Conservation (phyloP, 1,140 invertebrate genomes). For the Cydia fagiglandana region DNA sequence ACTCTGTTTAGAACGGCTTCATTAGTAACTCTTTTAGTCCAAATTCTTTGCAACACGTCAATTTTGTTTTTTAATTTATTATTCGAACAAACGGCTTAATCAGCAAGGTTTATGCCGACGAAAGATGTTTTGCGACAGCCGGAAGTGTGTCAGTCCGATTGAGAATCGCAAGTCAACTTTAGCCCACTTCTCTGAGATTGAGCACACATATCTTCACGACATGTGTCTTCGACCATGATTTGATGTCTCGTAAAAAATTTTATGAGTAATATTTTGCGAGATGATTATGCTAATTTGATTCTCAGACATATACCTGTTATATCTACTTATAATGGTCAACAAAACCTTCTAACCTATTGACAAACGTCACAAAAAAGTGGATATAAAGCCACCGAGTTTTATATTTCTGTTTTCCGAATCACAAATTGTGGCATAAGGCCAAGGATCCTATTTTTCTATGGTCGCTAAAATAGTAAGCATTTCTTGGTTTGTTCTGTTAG, state of each 20-base stretch:
- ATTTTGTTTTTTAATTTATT: background rate
- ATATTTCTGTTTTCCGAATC: too few species aligned
- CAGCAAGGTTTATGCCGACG: background rate
- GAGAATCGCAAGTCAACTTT: background rate
- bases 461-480: background rate
- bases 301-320: background rate
- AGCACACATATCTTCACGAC: conserved; percentile 7
- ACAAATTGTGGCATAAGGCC: too few species aligned
- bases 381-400: background rate
- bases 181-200: background rate
- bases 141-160: background rate
- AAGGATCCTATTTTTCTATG: too few species aligned
- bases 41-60: too few species aligned
- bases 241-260: background rate
- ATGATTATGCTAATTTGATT: conserved; percentile 6
- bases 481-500: too few species aligned
- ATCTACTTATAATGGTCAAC: background rate
- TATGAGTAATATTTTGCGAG: background rate
- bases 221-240: background rate
- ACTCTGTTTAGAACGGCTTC: too few species aligned
- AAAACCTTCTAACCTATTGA: background rate
- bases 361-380: background rate
- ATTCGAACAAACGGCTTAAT: background rate
- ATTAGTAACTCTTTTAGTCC: too few species aligned
- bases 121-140: conserved; percentile 2